Conservation (phyloP, 35 echinoderm and acorn worm genomes). For the Amphiura filiformis region DNA sequence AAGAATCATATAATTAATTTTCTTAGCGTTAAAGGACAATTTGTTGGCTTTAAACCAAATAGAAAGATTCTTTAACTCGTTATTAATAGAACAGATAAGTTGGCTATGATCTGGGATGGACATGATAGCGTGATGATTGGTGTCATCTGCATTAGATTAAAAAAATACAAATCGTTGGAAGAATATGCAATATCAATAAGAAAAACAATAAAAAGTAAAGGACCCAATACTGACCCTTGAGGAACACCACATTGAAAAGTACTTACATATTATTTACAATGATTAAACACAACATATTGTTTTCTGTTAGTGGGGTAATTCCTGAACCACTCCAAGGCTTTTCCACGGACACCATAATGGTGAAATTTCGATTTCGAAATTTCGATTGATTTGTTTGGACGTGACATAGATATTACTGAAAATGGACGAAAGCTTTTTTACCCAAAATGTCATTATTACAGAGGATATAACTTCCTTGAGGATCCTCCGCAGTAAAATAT, state of each 20-base stretch:
- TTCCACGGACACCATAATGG: conserved; percentile 21
- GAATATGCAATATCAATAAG: conserved; percentile 49
- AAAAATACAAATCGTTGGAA: conserved; percentile 6
- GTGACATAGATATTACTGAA: too few species aligned
- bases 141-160: conserved; percentile 52
- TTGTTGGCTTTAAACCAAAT: conserved; percentile 33
- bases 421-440: too few species aligned
- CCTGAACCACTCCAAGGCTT: conserved; percentile 21
- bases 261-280: background rate
- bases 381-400: background rate
- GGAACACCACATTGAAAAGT: conserved; percentile 24
- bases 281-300: conserved; percentile 6
- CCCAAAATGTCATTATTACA: too few species aligned
- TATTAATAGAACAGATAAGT: background rate
- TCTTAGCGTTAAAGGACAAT: conserved; percentile 25
- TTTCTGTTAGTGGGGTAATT: conserved; percentile 32
- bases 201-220: conserved; percentile 53
- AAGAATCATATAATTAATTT: conserved; percentile 28
- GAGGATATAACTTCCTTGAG: conserved; percentile 23
- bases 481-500: conserved; percentile 17
- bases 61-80: conserved; percentile 16
- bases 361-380: conserved; percentile 26
- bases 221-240: conserved; percentile 41
- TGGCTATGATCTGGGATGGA: background rate
- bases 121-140: conserved; percentile 25